Conservation (phyloP, 2,888 invertebrate species). For the Nasonia oneida region DNA sequence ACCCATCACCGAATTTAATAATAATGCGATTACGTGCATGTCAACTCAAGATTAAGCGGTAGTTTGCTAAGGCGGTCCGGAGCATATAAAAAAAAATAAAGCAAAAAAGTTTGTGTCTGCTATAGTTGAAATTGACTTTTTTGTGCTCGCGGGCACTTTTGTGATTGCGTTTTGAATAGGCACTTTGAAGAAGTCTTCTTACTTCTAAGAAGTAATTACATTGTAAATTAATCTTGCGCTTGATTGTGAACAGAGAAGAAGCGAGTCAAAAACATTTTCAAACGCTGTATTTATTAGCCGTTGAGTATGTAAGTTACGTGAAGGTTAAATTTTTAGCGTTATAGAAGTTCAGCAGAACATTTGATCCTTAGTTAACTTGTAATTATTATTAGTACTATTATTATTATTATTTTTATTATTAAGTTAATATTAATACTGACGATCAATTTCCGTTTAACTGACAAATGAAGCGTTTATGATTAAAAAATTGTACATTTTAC, state of each 20-base stretch:
- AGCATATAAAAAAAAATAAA: neutral
- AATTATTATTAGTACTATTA: slow-evolving; percentile 33
- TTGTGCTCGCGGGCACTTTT: slow-evolving; percentile 15
- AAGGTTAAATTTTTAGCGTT: slow-evolving; percentile 31
- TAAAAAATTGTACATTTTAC: slow-evolving; percentile 34
- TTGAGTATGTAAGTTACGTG: slow-evolving; percentile 45
- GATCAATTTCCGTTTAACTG: slow-evolving; percentile 7
- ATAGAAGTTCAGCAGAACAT: slow-evolving; percentile 9
- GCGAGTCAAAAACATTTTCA: slow-evolving; percentile 29
- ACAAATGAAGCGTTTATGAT: slow-evolving; percentile 3
- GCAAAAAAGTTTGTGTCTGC: slow-evolving; percentile 13
- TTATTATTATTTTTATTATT: neutral
- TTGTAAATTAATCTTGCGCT: slow-evolving; percentile 49
- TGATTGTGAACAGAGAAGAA: slow-evolving; percentile 23
- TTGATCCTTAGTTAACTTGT: slow-evolving; percentile 29
- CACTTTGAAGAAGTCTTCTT: slow-evolving; percentile 38
- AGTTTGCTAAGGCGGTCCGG: neutral
- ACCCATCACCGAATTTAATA: slow-evolving; percentile 23
- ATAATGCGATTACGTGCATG: neutral
- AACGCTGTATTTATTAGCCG: slow-evolving; percentile 45
- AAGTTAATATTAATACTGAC: neutral
- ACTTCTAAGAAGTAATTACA: slow-evolving; percentile 50
- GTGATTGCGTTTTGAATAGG: neutral
- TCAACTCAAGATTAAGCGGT: neutral
- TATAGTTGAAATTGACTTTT: slow-evolving; percentile 31